These are phyloP conservation scores for Cyprinella venusta DNA, from an alignment of 2,797 vertebrate species.

Conservation along the genomic window DNA sequence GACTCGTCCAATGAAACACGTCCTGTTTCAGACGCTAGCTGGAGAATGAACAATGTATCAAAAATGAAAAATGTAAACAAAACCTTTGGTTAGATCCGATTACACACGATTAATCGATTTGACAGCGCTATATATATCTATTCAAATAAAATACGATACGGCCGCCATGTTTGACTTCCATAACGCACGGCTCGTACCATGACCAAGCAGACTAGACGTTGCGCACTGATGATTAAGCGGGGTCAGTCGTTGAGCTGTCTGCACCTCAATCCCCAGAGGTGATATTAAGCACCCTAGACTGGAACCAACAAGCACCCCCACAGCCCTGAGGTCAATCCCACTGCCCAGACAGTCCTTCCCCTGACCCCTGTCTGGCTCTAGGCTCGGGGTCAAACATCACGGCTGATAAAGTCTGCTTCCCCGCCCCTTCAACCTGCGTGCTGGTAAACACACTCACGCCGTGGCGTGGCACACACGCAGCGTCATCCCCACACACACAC, in stretches of 20 bases:
- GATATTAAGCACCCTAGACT: conserved; percentile 77
- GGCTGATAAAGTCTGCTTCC: conserved; percentile 71
- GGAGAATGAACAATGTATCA: neutral
- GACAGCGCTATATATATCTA: neutral
- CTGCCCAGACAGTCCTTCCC: conserved; percentile 81
- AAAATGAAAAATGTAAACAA: too few species aligned
- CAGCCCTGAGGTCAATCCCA: conserved; percentile 71
- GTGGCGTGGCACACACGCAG: conserved; percentile 30
- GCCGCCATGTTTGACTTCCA: conserved; percentile 32
- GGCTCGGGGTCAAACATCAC: conserved; percentile 73
- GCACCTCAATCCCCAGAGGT: conserved; percentile 81
- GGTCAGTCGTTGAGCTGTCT: conserved; percentile 78
- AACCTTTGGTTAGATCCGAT: too few species aligned
- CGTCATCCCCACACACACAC: conserved; percentile 2
- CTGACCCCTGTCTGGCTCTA: conserved; percentile 80
- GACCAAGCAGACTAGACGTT: conserved; percentile 72
- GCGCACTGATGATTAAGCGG: conserved; percentile 56
- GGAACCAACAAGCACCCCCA: conserved; percentile 61
- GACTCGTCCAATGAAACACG: neutral
- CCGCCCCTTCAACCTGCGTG: conserved; percentile 46
- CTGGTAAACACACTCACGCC: conserved; percentile 46
- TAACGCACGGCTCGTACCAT: conserved; percentile 70
- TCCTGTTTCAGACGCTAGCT: neutral
- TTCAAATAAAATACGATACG: neutral
- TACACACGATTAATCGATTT: too few species aligned